Conservation (phyloP, 2,797 vertebrate species). For the Pseudochirops cupreus region DNA sequence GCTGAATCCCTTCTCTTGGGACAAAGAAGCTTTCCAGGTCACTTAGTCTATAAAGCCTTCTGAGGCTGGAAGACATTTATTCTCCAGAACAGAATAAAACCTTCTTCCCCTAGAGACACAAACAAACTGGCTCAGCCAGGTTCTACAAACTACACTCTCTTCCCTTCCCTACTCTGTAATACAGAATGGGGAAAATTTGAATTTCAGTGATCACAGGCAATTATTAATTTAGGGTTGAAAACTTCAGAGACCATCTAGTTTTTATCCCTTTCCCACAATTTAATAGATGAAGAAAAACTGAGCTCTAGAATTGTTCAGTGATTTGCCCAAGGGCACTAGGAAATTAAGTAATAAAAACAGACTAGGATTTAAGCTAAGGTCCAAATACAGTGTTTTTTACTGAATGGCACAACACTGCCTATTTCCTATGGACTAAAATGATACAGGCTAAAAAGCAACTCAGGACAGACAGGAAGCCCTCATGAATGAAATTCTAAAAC, state of each 20-base stretch:
- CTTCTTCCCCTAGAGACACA: conserved; percentile 24
- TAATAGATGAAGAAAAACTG: neutral
- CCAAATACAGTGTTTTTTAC: neutral
- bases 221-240: neutral
- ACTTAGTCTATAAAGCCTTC: conserved; percentile 2
- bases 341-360: neutral
- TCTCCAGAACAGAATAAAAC: conserved; percentile 20
- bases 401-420: neutral
- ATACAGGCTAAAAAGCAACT: neutral
- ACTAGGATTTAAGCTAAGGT: neutral
- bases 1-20: conserved; percentile 18
- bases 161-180: neutral
- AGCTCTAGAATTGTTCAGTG: neutral
- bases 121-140: neutral
- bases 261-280: neutral
- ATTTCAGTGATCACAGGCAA: neutral
- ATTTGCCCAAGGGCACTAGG: neutral
- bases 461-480: neutral
- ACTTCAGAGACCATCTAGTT: neutral
- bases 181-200: neutral
- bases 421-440: neutral
- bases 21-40: neutral
- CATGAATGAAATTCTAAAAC: neutral
- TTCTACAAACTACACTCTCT: neutral
- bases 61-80: conserved; percentile 26